Conservation (phyloP, 2,113 vertebrate genomes). For the Perca fluviatilis region DNA sequence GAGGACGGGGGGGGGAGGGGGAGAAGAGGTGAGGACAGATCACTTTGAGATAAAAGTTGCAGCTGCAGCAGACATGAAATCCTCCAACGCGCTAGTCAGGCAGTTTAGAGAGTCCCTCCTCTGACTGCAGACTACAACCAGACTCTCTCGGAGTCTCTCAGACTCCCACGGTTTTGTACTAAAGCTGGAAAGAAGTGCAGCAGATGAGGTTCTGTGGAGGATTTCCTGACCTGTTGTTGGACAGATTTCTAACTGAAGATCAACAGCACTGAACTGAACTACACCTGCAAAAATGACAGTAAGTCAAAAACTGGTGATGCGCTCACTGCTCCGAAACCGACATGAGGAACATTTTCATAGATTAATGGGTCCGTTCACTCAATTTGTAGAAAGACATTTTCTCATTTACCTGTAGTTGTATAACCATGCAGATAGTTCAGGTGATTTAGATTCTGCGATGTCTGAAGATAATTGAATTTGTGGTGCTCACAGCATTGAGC, state of each 20-base stretch:
- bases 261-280: slow-evolving; percentile 1
- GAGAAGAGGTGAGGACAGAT: slow-evolving; percentile 56
- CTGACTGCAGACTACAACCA: background rate
- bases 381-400: background rate
- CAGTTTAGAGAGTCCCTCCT: background rate
- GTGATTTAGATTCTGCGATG: background rate
- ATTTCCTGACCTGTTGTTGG: background rate
- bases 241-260: slow-evolving; percentile 14
- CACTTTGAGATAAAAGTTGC: slow-evolving; percentile 59
- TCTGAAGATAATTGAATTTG: background rate
- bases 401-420: background rate
- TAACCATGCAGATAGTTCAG: background rate
- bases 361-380: background rate
- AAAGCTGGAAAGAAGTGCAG: background rate
- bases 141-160: background rate
- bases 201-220: slow-evolving; percentile 1
- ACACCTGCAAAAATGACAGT: slow-evolving; percentile 67
- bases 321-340: no score
- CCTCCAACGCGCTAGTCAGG: background rate
- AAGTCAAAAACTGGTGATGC: slow-evolving; percentile 31
- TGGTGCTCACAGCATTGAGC: background rate
- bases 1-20: slow-evolving; percentile 21
- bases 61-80: slow-evolving; percentile 43
- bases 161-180: rapidly evolving
- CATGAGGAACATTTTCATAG: background rate